phyloP scores from a whole-genome alignment of 2,797 vertebrate genomes.

The Tinamus major region DNA sequence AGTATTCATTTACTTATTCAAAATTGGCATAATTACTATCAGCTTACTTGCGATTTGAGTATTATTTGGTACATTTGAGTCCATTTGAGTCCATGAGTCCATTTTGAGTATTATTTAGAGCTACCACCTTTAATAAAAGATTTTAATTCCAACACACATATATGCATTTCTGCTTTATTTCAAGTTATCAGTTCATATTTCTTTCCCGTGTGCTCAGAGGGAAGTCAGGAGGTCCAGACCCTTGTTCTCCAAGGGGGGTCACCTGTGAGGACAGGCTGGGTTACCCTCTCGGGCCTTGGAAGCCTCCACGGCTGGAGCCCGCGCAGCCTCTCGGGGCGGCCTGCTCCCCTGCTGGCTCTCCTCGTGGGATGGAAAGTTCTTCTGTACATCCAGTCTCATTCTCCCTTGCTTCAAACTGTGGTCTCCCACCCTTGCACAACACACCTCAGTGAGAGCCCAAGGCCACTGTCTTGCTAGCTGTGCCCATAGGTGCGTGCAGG shows the following conservation, averaged over 20 bases:
- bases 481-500: fast-evolving
- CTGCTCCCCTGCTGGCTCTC: background rate
- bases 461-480: background rate
- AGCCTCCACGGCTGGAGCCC: background rate
- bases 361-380: fast-evolving
- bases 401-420: background rate
- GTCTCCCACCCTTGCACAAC: fast-evolving
- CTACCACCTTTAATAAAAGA: background rate
- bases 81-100: background rate
- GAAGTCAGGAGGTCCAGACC: background rate
- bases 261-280: background rate
- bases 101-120: background rate
- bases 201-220: background rate
- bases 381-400: background rate
- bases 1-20: background rate
- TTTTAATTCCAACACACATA: background rate
- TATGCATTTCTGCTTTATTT: background rate
- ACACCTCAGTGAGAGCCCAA: background rate
- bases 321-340: background rate
- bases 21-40: background rate
- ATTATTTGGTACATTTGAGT: too few species aligned
- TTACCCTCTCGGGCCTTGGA: background rate
- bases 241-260: background rate
- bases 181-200: background rate
- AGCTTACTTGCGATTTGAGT: background rate